Evolutionary conservation across 1,140 invertebrate genomes (phyloP), one percentile per base, ranked within the genome.

Genomic region (Papilio helenus): DNA sequence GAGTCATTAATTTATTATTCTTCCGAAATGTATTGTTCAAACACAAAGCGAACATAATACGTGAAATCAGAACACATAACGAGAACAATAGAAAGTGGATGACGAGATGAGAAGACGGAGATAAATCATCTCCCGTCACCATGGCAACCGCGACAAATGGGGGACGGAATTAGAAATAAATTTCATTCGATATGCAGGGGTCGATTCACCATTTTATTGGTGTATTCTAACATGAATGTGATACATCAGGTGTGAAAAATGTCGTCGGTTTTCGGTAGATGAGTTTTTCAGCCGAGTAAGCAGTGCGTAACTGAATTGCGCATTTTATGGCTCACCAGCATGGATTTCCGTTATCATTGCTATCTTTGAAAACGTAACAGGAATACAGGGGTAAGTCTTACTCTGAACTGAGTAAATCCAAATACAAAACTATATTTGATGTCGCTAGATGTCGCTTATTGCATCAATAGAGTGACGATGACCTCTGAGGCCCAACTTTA

Each of bases 81-180:
- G 42, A 82, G 84, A 85, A 87, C 85, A 86, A 88, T 84, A 78
- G 81, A 51, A 81, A 81, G 80, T 65, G 79, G 72, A 72, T 77
- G 77, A 79, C 74, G 58, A 81, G 80, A 83, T 82, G 82, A 81
- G 83, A 80, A 76, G 80, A 80, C 80, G 76, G 79, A 84, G 82
- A 86, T 86, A 86, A 87, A 88, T 88, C 86, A 90, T 83, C 81
- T 44, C 29, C 23, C 73, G 86, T 89, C 79, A 76, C 82, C 81
- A 85, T 82, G 68, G 82, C 61, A 80, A 86, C 87, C 81, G 81
- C 81, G 80, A 87, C 87, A 85, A 87, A 84, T 84, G 85, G 85
- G 85, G 87, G 78, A 65, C 79, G 81, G 85, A 89, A 90, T 90
- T 90, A 90, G 87, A 89, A 89, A 89, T 89, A 89, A 90, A 90